A percentile compares a stretch with the other conserved stretches of the same genome.
Conservation (phyloP, 2,888 invertebrate genomes). For the Odontocerum albicorne region DNA sequence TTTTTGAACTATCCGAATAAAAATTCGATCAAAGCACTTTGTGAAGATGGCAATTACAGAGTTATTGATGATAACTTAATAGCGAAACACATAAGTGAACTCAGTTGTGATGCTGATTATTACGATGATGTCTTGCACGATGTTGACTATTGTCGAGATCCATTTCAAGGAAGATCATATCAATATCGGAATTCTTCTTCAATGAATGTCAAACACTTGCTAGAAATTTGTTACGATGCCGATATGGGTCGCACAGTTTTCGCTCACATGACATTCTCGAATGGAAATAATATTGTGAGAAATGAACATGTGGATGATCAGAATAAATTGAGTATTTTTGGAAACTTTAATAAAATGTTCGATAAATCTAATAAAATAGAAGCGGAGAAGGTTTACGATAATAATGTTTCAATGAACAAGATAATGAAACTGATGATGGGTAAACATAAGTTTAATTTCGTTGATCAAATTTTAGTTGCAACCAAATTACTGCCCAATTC, state of each 20-base stretch:
- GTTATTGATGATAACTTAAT: constrained; percentile 41
- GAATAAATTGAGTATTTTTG: constrained; percentile 49
- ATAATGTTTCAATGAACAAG: constrained; percentile 45
- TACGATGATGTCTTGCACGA: constrained; percentile 52
- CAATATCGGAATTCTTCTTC: constrained; percentile 39
- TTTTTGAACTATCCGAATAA: constrained; percentile 47
- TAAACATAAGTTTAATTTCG: constrained; percentile 45
- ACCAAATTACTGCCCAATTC: constrained; percentile 42
- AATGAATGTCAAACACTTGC: constrained; percentile 44
- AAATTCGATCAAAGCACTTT: constrained; percentile 40
- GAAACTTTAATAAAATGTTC: constrained; percentile 56
- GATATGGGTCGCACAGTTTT: constrained; percentile 44
- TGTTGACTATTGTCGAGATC: constrained; percentile 47
- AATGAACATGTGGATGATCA: constrained; percentile 43
- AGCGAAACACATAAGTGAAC: constrained; percentile 45
- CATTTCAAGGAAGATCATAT: constrained; percentile 51
- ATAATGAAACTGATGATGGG: constrained; percentile 46
- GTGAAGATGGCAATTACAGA: constrained; percentile 47
- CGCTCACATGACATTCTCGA: constrained; percentile 41
- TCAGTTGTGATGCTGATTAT: constrained; percentile 52
- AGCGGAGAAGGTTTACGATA: constrained; percentile 49
- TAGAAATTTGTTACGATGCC: constrained; percentile 48
- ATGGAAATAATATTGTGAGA: constrained; percentile 40
- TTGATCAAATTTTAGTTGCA: constrained; percentile 45
- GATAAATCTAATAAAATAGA: constrained; percentile 46